Percentiles rank a stretch among this genome's conserved stretches.
phyloP scores from a whole-genome alignment of 2,888 invertebrate genomes.

The Drosophila prolongata region DNA sequence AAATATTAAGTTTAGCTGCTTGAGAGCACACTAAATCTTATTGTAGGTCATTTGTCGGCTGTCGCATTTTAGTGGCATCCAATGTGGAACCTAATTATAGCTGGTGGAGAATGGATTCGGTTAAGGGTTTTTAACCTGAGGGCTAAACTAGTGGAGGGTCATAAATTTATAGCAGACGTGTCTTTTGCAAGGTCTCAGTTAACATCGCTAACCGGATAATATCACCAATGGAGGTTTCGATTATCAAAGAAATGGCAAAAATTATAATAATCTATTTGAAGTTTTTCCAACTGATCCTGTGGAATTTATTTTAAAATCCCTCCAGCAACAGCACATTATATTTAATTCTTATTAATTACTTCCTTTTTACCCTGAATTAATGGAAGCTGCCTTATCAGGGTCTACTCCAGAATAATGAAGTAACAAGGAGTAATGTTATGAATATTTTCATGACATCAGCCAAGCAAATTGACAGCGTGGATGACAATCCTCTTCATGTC shows the following conservation, averaged over 20 bases:
- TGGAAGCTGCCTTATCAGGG: too few species aligned
- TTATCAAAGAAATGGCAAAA: too few species aligned
- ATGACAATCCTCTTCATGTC: neutral
- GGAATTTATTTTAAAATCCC: too few species aligned
- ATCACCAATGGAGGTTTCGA: too few species aligned
- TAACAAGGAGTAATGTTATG: neutral
- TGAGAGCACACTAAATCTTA: slow-evolving; percentile 75
- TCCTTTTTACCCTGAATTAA: too few species aligned
- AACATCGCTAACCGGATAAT: neutral
- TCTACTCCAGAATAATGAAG: too few species aligned
- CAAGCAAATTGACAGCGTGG: neutral
- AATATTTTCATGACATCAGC: neutral
- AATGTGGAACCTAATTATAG: slow-evolving; percentile 27
- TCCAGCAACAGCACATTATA: too few species aligned
- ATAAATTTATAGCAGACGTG: slow-evolving; percentile 24
- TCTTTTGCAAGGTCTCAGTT: neutral
- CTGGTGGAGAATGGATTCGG: neutral
- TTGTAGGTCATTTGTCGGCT: slow-evolving; percentile 65
- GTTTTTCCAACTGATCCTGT: too few species aligned
- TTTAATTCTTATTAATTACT: too few species aligned
- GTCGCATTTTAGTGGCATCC: slow-evolving; percentile 18
- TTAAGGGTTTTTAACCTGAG: slow-evolving; percentile 7
- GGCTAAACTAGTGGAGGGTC: slow-evolving; percentile 5
- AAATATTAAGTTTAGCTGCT: slow-evolving; percentile 76
- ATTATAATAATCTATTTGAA: too few species aligned